phyloP scores from a whole-genome alignment of 2,113 vertebrate genomes.

The Leptobrachium ailaonicum region DNA sequence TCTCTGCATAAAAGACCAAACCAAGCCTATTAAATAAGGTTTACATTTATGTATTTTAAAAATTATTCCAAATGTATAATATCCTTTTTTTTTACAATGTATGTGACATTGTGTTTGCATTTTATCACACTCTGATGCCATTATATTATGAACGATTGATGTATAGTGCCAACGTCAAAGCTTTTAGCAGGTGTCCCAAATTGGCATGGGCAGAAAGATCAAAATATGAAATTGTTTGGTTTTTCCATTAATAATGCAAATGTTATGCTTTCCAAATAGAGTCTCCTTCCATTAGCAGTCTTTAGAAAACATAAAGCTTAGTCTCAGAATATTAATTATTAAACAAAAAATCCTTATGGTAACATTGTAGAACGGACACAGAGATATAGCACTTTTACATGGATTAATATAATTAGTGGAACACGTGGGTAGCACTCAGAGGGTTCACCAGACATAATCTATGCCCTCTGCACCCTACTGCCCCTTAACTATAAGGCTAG shows the following conservation, averaged over 20 bases:
- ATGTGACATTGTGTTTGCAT: background rate
- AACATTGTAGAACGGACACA: too few species aligned
- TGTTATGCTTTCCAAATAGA: conserved; percentile 6
- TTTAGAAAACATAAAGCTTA: background rate
- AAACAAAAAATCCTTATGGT: too few species aligned
- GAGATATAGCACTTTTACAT: too few species aligned
- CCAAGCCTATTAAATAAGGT: too few species aligned
- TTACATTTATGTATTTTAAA: background rate
- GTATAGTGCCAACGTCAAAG: background rate
- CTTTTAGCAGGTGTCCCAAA: conserved; percentile 9
- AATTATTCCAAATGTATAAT: background rate
- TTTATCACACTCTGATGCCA: background rate
- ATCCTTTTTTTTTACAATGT: background rate
- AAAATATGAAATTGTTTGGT: background rate
- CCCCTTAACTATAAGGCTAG: too few species aligned
- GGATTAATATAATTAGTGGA: too few species aligned
- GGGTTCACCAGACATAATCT: too few species aligned
- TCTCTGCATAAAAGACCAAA: too few species aligned
- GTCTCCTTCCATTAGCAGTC: background rate
- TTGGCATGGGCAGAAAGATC: background rate
- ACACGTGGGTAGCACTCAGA: too few species aligned
- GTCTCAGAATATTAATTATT: background rate
- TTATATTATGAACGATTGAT: conserved; percentile 4
- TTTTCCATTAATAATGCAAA: conserved; percentile 16
- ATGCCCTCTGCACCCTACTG: too few species aligned